Percentiles rank a stretch among this genome's conserved stretches.
Evolutionary conservation across 2,888 invertebrate species (phyloP).

Genomic region (Leucozona laternaria): DNA sequence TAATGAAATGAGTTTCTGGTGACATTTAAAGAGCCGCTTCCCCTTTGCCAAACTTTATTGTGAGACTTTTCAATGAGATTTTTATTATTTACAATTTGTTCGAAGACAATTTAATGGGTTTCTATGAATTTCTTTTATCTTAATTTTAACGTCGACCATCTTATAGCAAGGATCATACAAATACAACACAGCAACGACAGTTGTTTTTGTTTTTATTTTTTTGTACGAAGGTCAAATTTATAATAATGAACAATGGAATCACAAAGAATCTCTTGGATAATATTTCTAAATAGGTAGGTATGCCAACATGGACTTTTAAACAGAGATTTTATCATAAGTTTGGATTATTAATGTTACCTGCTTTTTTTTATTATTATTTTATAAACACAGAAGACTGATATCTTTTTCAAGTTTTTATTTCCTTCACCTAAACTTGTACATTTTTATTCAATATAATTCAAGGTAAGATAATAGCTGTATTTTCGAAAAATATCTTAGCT

Average conservation of each 20-base stretch:
- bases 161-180: not conserved
- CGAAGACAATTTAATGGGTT: constrained; percentile 75
- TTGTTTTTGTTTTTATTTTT: not conserved
- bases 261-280: not conserved
- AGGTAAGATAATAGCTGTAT: not conserved
- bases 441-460: too few relatives aligned
- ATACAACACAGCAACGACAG: not conserved
- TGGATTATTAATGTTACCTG: too few relatives aligned
- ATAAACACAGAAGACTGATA: too few relatives aligned
- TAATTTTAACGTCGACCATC: constrained; percentile 56
- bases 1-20: constrained; percentile 75
- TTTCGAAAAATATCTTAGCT: not conserved
- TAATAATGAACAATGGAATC: not conserved
- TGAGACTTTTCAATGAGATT: constrained; percentile 75
- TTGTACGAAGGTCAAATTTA: constrained; percentile 1
- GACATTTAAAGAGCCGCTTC: constrained; percentile 69
- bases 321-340: too few relatives aligned
- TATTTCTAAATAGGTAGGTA: not conserved
- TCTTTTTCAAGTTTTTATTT: not conserved
- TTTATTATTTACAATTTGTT: constrained; percentile 76
- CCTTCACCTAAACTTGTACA: too few relatives aligned
- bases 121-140: constrained; percentile 70
- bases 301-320: not conserved
- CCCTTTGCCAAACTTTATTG: constrained; percentile 65
- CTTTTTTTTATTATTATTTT: too few relatives aligned